Evolutionary conservation across 1,140 invertebrate genomes (phyloP).

Genomic region (Conus betulinus): DNA sequence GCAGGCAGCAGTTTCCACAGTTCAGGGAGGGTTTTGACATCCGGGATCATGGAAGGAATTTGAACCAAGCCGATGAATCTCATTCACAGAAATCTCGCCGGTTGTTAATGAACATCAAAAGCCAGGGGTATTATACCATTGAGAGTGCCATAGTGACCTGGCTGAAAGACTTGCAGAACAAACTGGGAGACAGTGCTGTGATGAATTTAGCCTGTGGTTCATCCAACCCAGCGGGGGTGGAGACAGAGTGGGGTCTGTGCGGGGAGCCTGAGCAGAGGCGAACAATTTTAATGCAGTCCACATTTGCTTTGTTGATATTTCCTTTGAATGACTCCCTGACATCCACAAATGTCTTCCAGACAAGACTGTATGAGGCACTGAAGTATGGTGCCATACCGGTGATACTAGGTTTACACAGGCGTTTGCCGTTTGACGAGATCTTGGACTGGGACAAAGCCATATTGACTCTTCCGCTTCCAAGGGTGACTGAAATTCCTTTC

Average conservation of each 20-base stretch:
- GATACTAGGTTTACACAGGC: slow-evolving; percentile 85
- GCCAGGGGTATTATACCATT: background rate
- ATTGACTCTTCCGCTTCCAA: slow-evolving; percentile 87
- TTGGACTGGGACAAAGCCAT: slow-evolving; percentile 91
- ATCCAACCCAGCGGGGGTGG: slow-evolving; percentile 77
- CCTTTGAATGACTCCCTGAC: slow-evolving; percentile 83
- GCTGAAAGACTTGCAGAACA: slow-evolving; percentile 48
- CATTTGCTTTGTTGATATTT: slow-evolving; percentile 90
- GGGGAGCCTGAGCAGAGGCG: slow-evolving; percentile 81
- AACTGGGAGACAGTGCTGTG: slow-evolving; percentile 82
- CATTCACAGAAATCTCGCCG: background rate
- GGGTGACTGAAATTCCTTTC: slow-evolving; percentile 96
- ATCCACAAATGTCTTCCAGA: slow-evolving; percentile 86
- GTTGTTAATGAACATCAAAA: background rate
- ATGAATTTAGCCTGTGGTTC: slow-evolving; percentile 80
- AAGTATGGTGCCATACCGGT: slow-evolving; percentile 94
- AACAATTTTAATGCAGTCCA: slow-evolving; percentile 85
- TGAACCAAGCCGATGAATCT: background rate
- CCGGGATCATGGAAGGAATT: background rate
- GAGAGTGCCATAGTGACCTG: slow-evolving; percentile 41
- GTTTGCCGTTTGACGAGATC: slow-evolving; percentile 90
- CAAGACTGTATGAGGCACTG: slow-evolving; percentile 89
- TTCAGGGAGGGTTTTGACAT: background rate
- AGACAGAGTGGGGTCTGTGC: slow-evolving; percentile 87
- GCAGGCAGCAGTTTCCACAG: background rate